Evolutionary conservation across 2,797 vertebrate genomes (phyloP).

Genomic region (Cirrhinus mrigala): DNA sequence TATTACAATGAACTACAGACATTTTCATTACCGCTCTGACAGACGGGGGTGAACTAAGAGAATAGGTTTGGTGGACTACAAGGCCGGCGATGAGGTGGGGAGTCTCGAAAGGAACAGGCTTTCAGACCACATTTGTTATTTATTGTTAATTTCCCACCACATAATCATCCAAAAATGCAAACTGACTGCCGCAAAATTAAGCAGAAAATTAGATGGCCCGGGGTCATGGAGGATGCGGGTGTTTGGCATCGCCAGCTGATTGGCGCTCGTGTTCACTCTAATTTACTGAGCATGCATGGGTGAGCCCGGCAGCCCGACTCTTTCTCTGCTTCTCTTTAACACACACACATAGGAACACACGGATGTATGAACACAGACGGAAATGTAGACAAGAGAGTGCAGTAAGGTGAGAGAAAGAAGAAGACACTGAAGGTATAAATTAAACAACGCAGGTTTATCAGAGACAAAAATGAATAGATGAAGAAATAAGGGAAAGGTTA

Average conservation of each 20-base stretch:
- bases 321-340: conserved; percentile 37
- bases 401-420: conserved; percentile 47
- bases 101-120: conserved; percentile 65
- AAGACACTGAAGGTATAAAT: conserved; percentile 58
- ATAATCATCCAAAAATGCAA: conserved; percentile 99
- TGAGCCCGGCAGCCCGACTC: conserved; percentile 83
- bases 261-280: conserved; percentile 98
- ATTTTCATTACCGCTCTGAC: conserved; percentile 86
- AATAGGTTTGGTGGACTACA: conserved; percentile 52
- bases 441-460: conserved; percentile 7
- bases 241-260: conserved; percentile 94
- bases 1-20: conserved; percentile 98
- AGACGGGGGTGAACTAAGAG: conserved; percentile 63
- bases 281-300: conserved; percentile 99
- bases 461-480: conserved; percentile 31
- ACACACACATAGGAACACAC: conserved; percentile 11
- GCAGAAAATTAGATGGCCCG: conserved; percentile 99
- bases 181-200: conserved; percentile 99
- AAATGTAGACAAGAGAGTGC: conserved; percentile 16
- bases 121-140: conserved; percentile 99
- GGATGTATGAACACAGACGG: conserved; percentile 43
- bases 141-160: conserved; percentile 99
- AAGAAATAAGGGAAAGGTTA: conserved; percentile 33
- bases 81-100: conserved; percentile 43
- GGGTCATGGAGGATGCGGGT: conserved; percentile 94